These are phyloP conservation scores for Gambelia wislizenii DNA, from an alignment of 2,797 vertebrate species.

Conservation along the genomic window DNA sequence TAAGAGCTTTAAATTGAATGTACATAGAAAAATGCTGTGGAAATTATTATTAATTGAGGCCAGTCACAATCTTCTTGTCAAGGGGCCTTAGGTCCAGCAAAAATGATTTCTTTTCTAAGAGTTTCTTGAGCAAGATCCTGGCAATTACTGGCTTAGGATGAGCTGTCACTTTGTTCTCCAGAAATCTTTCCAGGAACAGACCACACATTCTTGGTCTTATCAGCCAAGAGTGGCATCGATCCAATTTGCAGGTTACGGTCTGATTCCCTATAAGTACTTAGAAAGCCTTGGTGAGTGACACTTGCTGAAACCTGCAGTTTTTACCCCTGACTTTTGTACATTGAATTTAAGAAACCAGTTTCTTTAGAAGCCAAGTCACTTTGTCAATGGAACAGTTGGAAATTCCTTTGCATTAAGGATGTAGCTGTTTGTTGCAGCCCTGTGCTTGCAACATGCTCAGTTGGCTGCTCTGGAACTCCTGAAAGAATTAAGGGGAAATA, in stretches of 20 bases:
- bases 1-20: neutral
- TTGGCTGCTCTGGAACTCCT: neutral
- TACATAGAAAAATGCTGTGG: neutral
- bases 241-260: slow-evolving; percentile 68
- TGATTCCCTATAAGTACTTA: slow-evolving; percentile 54
- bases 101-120: slow-evolving; percentile 37
- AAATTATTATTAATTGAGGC: neutral
- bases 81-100: neutral
- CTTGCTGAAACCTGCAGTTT: slow-evolving; percentile 55
- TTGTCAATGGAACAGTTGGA: slow-evolving; percentile 36
- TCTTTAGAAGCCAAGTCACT: slow-evolving; percentile 27
- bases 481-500: neutral
- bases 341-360: slow-evolving; percentile 34
- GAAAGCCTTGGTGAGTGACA: slow-evolving; percentile 47
- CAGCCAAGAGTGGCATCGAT: slow-evolving; percentile 71
- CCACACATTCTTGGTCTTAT: slow-evolving; percentile 66
- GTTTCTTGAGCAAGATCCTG: slow-evolving; percentile 50
- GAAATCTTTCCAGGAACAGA: slow-evolving; percentile 52
- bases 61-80: neutral
- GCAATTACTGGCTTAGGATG: slow-evolving; percentile 42
- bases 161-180: slow-evolving; percentile 68
- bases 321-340: slow-evolving; percentile 21
- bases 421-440: slow-evolving; percentile 8
- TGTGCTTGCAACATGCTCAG: slow-evolving; percentile 35
- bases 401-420: slow-evolving; percentile 31